phyloP scores from a whole-genome alignment of 2,113 vertebrate genomes.

The Eubucco bourcierii region DNA sequence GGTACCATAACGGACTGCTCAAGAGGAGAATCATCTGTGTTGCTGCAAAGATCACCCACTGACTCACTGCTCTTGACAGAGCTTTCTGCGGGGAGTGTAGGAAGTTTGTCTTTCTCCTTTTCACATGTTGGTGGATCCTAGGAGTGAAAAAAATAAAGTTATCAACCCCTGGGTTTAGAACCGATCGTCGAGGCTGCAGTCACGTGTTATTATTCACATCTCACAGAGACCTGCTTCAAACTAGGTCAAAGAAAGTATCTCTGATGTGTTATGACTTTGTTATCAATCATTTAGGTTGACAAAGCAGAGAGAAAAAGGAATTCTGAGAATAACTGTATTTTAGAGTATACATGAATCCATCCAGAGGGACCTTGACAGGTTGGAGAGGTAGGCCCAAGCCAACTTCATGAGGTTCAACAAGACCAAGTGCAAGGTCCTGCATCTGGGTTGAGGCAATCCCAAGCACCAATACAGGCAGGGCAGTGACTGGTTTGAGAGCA shows the following conservation, averaged over 20 bases:
- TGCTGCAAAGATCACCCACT: slow-evolving; percentile 79
- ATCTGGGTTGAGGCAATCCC: no score
- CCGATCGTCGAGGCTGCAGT: background rate
- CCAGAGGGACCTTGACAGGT: no score
- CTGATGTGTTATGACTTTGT: background rate
- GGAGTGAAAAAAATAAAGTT: background rate
- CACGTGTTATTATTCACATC: background rate
- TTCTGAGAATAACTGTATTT: background rate
- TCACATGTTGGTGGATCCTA: slow-evolving; percentile 63
- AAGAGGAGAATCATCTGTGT: slow-evolving; percentile 25
- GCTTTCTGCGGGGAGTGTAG: background rate
- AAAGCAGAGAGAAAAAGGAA: background rate
- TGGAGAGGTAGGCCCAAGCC: no score
- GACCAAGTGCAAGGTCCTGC: no score
- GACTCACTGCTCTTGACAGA: slow-evolving; percentile 80
- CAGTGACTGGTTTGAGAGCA: no score
- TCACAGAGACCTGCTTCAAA: background rate
- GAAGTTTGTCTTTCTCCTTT: slow-evolving; percentile 41
- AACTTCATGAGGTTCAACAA: no score
- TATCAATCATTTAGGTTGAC: background rate
- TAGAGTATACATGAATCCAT: background rate
- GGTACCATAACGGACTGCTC: slow-evolving; percentile 47
- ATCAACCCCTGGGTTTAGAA: background rate
- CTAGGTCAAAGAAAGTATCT: background rate
- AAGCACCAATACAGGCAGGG: no score